phyloP scores from a whole-genome alignment of 2,888 invertebrate genomes.

The Athalia cordata region DNA sequence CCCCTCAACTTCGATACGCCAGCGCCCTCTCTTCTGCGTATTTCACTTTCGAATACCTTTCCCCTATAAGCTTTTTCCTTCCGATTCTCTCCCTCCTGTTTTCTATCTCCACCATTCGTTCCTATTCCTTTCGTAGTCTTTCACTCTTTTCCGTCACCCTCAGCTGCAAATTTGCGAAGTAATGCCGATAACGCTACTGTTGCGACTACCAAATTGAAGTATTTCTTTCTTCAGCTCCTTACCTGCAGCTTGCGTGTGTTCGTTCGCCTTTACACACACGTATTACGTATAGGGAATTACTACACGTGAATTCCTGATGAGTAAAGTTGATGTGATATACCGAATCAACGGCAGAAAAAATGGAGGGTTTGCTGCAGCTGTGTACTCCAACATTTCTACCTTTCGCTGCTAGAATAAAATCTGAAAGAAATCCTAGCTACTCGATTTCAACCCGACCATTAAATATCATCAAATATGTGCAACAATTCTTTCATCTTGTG shows the following conservation, averaged over 20 bases:
- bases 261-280: too few relatives aligned
- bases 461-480: background rate
- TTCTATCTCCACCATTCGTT: background rate
- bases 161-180: constrained; percentile 37
- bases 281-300: too few relatives aligned
- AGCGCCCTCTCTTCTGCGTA: constrained; percentile 42
- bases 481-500: background rate
- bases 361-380: too few relatives aligned
- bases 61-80: background rate
- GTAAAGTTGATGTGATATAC: too few relatives aligned
- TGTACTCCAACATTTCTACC: too few relatives aligned
- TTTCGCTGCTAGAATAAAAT: too few relatives aligned
- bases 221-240: background rate
- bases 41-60: constrained; percentile 25
- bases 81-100: background rate
- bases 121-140: background rate
- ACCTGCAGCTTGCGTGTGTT: too few relatives aligned
- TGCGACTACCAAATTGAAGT: background rate
- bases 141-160: background rate
- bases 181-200: constrained; percentile 32
- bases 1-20: constrained; percentile 34
- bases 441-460: too few relatives aligned
- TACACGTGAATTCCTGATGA: too few relatives aligned
- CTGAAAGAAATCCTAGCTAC: too few relatives aligned
- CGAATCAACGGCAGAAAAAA: too few relatives aligned